Base-by-base conservation (phyloP, 2,113 vertebrate genomes). In the Scolopax mira region DNA sequence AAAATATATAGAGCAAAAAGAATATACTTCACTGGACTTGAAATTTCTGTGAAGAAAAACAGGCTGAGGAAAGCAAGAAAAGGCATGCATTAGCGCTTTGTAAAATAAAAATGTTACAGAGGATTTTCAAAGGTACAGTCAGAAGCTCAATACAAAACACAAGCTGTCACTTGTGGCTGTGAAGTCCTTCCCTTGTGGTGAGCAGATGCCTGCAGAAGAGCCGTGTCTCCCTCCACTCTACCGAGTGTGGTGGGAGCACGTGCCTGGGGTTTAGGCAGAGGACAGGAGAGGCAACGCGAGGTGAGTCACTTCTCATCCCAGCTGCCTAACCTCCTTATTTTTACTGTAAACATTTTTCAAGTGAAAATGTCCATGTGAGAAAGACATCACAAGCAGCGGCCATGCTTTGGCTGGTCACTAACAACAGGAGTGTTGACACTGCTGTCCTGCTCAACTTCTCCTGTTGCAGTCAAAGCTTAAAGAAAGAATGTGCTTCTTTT, bases 321-420 rank as follows among this genome's bases (percentile, higher is more conserved):
- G 81, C 22, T 79, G 35, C 62, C 31, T 69, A 69, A 64, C 31
- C 24, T 85, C 37, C 93, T 95, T 94, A 81, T 85, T 95, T 97
- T 96, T 89, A 89, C 94, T 81, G 31, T 58, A 85, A 91, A 75
- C 37, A 88, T 74, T 85, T 96, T 90, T 84, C 83, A 84, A 77
- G 62, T 58, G 88, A 58, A 95, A 92, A 85, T 51, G 27, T 70
- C 54, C 16, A 10, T 77, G 69, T 88, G 75, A 94, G 94, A 95
- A 95, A 87, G 30, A 73, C 44, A 60, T 92, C 71, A 83, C 2
- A 31, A 82, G n/a, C 81, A 73, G 39, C 15, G 57, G 39, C 86
- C 85, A 81, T 91, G 88, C 79, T 95, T 94, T 95, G 88, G 84
- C 71, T 81, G 82, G 90, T 80, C 91, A 77, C 67, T 75, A 79